Percentiles rank a stretch among this genome's conserved stretches.
phyloP scores from a whole-genome alignment of 2,888 invertebrate genomes.

The Xestia ashworthii region DNA sequence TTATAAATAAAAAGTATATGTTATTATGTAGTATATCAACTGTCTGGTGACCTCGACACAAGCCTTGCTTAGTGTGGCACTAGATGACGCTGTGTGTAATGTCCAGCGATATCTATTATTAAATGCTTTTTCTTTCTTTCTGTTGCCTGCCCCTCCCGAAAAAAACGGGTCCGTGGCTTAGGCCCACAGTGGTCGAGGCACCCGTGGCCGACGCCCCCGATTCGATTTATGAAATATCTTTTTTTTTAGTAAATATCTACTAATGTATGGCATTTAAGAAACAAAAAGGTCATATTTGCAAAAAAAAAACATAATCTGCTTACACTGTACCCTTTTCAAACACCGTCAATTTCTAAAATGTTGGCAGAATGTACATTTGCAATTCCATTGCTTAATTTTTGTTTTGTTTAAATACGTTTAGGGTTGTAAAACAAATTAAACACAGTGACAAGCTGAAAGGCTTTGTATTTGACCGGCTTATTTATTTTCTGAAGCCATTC shows the following conservation, averaged over 20 bases:
- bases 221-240: no score
- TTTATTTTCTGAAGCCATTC: not conserved
- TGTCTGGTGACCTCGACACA: no score
- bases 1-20: no score
- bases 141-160: no score
- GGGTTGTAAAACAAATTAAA: slow-evolving; percentile 17
- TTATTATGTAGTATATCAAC: no score
- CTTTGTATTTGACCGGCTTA: not conserved
- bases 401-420: slow-evolving; percentile 17
- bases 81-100: no score
- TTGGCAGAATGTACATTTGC: not conserved
- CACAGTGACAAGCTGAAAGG: slow-evolving; percentile 1
- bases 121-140: no score
- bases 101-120: no score
- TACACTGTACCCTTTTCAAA: slow-evolving; percentile 18
- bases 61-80: no score
- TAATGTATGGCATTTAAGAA: not conserved
- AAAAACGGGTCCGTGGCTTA: no score
- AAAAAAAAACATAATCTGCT: not conserved
- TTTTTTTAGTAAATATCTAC: not conserved
- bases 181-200: no score
- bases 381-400: slow-evolving; percentile 23
- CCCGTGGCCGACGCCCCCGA: no score
- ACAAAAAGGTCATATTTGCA: not conserved
- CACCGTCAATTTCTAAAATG: slow-evolving; percentile 7